A percentile compares a stretch with the other conserved stretches of the same genome.
Evolutionary conservation across 2,113 vertebrate species (phyloP).

Genomic region (Hemibagrus wyckioides): DNA sequence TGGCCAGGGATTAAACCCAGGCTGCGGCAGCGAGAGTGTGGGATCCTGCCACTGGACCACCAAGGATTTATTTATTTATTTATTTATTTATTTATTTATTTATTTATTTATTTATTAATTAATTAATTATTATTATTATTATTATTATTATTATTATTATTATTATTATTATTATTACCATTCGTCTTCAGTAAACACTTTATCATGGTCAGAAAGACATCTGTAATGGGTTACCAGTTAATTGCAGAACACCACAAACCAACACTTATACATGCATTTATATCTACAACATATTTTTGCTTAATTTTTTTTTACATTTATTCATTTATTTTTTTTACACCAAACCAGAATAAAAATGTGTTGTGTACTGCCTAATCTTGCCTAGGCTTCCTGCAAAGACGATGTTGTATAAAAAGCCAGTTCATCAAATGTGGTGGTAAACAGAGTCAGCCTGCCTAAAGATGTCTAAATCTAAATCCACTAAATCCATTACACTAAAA

Average conservation of each 20-base stretch:
- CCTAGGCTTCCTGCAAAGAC: not conserved
- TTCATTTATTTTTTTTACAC: too few relatives aligned
- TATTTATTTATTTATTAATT: too few relatives aligned
- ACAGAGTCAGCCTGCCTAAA: not conserved
- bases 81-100: too few relatives aligned
- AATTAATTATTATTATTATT: slow-evolving; percentile 4
- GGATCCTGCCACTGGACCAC: too few relatives aligned
- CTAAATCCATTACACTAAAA: not conserved
- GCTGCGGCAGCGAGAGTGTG: too few relatives aligned
- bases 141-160: slow-evolving; percentile 6
- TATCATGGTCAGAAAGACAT: not conserved
- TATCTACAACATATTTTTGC: not conserved
- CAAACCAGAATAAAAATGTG: too few relatives aligned
- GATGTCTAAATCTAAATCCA: not conserved
- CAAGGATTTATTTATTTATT: too few relatives aligned
- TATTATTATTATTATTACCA: not conserved
- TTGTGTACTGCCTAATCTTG: not conserved
- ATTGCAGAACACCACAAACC: not conserved
- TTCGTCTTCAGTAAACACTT: not conserved
- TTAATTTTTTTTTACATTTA: too few relatives aligned
- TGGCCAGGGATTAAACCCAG: too few relatives aligned
- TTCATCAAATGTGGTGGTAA: not conserved
- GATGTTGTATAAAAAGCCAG: not conserved
- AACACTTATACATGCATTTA: not conserved
- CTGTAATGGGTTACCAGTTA: not conserved